Base-by-base conservation (phyloP, 2,797 vertebrate genomes). In the Chlorospingus semifuscus region DNA sequence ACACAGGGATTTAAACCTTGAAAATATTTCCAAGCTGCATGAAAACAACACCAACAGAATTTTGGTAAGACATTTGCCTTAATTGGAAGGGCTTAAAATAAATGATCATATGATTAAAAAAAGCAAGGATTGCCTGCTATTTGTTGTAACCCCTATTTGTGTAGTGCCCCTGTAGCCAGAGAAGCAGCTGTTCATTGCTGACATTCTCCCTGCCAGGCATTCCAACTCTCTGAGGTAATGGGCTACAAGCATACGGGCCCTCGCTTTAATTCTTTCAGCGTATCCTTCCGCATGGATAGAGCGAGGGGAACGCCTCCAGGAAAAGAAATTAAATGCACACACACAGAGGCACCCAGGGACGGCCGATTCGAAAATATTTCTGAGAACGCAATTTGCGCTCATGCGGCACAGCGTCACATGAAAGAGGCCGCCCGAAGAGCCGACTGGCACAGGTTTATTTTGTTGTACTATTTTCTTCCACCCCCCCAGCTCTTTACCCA, bases 161-260 rank as follows among this genome's bases (percentile, higher is more conserved):
- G 97, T 94, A 96, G 78, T 20, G 91, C 75, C 77, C 65, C 97
- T 77, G 93, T 82, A 87, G 95, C 96, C 96, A 93, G 93, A 95
- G 96, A 75, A 96, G 97, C 98, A 98, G 97, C 98, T 98, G 98
- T 98, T 97, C 98, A 97, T 97, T 97, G 96, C 98, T 97, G 97
- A 97, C 98, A 98, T 98, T 98, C 98, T 98, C 98, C 94, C 96
- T 95, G 98, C 97, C 97, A 97, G 83, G 98, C 99, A 99, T 99
- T 99, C 99, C 99, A 98, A 97, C 98, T 97, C 98, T 97, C 98
- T 99, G 99, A 99, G 98, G 98, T 99, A 98, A 99, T 98, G 96
- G 97, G 96, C 98, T 95, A 80, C 97, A 96, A 95, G 95, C 96
- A 95, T 78, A 89, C 86, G 95, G 94, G 94, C 82, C 95, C 95